These are phyloP conservation scores for Neotoxoptera formosana DNA, from an alignment of 1,140 invertebrate species.

Conservation along the genomic window DNA sequence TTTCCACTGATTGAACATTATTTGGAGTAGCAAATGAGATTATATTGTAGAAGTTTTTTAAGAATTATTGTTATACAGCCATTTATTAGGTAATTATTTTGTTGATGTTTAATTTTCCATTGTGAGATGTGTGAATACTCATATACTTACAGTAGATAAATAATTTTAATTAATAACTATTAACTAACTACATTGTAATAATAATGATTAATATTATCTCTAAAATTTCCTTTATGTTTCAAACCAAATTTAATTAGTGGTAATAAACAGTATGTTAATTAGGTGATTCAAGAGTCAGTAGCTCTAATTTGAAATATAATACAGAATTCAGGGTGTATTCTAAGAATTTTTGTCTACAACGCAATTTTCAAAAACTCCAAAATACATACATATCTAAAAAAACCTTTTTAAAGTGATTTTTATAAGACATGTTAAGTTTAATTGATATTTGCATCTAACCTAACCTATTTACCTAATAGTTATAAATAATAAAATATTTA, in stretches of 20 bases:
- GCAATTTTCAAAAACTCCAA: no score
- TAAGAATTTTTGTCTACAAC: no score
- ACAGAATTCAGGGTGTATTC: no score
- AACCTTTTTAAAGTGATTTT: no score
- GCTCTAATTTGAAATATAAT: no score
- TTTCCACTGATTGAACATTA: neutral
- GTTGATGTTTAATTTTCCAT: neutral
- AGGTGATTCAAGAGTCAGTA: no score
- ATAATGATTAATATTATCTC: neutral
- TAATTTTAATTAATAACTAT: neutral
- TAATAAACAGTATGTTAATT: neutral
- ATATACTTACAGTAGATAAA: neutral
- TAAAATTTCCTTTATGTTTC: neutral
- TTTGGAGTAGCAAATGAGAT: neutral
- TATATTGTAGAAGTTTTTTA: neutral
- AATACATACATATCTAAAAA: no score
- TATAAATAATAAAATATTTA: no score
- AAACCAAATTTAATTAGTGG: neutral
- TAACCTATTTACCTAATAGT: no score
- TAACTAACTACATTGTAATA: neutral
- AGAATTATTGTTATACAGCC: neutral
- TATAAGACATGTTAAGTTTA: no score
- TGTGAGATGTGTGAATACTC: neutral
- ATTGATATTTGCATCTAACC: no score
- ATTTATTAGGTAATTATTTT: neutral